Base-by-base conservation (phyloP, 2,113 vertebrate species). In the Crotophaga sulcirostris region DNA sequence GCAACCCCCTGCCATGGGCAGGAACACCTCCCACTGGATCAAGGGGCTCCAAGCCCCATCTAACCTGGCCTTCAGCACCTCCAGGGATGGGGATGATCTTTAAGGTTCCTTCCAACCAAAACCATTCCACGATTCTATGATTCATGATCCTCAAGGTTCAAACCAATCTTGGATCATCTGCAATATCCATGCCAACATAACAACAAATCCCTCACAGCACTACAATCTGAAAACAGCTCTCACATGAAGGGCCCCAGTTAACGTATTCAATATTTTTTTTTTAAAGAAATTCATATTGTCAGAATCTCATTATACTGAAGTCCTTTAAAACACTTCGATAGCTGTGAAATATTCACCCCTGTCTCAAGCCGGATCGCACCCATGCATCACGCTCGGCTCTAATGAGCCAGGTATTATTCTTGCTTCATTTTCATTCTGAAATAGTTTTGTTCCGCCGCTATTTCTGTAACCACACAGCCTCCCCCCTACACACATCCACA, bases 181-280 rank as follows among this genome's bases (percentile, higher is more conserved):
- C 23, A 76, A 52, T 2, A 7, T 6, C 28, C 26, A 3, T 3
- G 21, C 9, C 91, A 45, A 47, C 31, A 1, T 1, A 29, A 21
- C 23, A 60, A 44, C 58, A 26, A 67, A 34, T 6, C 40, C 66
- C 33, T 54, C 26, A 3, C 34, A 7, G 34, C 5, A 31, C 9
- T 11, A 33, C 3, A 18, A 44, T 29, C 52, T 17, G 31, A 33
- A 29, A 51, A 44, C 33, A 45, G 20, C 10, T 19, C 42, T 42
- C 42, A 26, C 51, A 44, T 1, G 7, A 56, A 67, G 28, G 34
- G 16, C 28, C 16, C 19, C 38, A 9, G 8, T 28, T 40, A 24
- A 54, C 1, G 0, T 1, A 12, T 20, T 12, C 51, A 2, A 18
- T 38, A 54, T 87, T n/a, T 45, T 0, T 7, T 31, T 44, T 47